Evolutionary conservation across 64 coral and sea anemone genomes (phyloP).

Genomic region (Orbicella faveolata): DNA sequence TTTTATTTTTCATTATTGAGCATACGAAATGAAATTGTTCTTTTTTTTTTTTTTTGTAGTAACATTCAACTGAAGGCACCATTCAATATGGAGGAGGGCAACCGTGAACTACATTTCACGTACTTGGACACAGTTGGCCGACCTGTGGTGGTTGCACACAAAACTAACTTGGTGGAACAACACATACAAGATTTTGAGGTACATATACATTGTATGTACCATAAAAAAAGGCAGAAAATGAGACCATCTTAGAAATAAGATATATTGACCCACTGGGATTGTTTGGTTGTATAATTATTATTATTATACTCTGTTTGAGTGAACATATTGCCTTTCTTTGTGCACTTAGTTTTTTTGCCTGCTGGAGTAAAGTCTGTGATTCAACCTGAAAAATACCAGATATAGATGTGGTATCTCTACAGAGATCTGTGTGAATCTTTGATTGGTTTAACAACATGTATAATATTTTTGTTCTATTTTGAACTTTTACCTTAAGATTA

Average conservation of each 20-base stretch:
- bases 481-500: too few relatives aligned
- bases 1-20: too few relatives aligned
- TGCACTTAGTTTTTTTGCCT: too few relatives aligned
- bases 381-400: too few relatives aligned
- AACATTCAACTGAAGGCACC: conserved; percentile 84
- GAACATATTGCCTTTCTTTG: too few relatives aligned
- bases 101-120: conserved; percentile 85
- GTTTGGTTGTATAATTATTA: not conserved
- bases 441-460: too few relatives aligned
- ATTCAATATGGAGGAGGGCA: conserved; percentile 65
- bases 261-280: not conserved
- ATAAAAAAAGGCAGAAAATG: too few relatives aligned
- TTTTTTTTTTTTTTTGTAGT: conserved; percentile 16
- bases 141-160: conserved; percentile 77
- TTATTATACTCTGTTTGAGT: too few relatives aligned
- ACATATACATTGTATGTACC: not conserved
- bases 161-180: conserved; percentile 87
- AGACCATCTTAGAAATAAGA: not conserved
- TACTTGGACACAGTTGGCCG: conserved; percentile 95
- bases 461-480: too few relatives aligned
- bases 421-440: too few relatives aligned
- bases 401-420: too few relatives aligned
- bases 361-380: too few relatives aligned
- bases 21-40: not conserved
- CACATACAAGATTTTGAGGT: conserved; percentile 99